Conservation (phyloP, 2,797 vertebrate species). For the Anabacerthia variegaticeps region DNA sequence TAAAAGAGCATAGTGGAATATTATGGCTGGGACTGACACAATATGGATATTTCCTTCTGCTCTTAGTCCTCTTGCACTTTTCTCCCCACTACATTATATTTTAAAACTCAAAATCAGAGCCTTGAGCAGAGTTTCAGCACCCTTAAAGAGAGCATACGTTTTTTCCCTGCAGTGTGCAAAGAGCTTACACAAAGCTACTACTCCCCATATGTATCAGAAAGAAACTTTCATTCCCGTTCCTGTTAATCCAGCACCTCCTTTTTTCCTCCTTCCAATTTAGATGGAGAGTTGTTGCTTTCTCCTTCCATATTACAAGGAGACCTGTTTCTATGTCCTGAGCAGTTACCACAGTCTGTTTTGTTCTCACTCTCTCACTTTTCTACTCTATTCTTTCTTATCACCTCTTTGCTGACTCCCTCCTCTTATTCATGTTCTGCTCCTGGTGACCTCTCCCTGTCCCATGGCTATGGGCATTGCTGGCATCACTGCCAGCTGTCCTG, state of each 20-base stretch:
- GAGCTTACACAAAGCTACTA: not conserved
- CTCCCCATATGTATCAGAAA: not conserved
- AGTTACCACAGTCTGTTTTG: not conserved
- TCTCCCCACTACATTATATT: not conserved
- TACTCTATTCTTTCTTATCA: not conserved
- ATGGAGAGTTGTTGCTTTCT: not conserved
- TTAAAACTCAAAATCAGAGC: not conserved
- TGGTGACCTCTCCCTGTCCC: not conserved
- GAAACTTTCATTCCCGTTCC: not conserved
- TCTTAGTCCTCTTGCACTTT: not conserved
- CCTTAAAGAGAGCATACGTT: not conserved
- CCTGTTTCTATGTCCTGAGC: not conserved
- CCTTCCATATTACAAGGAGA: not conserved
- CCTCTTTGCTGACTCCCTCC: not conserved
- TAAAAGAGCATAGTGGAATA: not conserved
- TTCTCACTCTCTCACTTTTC: not conserved
- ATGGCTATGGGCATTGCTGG: rapidly evolving
- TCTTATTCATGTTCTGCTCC: not conserved
- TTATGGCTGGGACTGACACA: not conserved
- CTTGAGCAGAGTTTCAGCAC: not conserved
- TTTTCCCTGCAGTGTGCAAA: not conserved
- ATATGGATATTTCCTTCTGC: not conserved
- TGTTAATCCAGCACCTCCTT: not conserved
- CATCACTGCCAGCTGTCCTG: not conserved
- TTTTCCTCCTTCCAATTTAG: not conserved